A percentile compares a stretch with the other conserved stretches of the same genome.
These are phyloP conservation scores for Zoanthus solanderi DNA, from an alignment of 92 coral and sea anemone genomes.

Conservation along the genomic window DNA sequence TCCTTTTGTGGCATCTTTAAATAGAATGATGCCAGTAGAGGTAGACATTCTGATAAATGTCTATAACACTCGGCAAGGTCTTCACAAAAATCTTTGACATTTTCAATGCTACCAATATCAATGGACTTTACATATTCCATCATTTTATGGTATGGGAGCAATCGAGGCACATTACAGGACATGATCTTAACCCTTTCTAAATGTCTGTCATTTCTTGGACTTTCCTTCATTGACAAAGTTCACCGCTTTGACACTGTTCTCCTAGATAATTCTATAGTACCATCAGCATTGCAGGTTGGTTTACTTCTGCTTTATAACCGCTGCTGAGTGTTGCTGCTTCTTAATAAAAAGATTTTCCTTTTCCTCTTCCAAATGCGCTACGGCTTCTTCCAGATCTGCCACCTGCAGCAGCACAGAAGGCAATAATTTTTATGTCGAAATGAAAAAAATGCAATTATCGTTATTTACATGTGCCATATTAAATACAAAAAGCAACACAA, in stretches of 20 bases:
- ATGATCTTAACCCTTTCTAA: constrained; percentile 70
- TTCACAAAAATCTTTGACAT: constrained; percentile 76
- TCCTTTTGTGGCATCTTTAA: constrained; percentile 59
- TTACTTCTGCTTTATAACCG: constrained; percentile 55
- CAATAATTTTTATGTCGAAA: constrained; percentile 16
- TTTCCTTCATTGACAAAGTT: constrained; percentile 59
- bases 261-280: constrained; percentile 51
- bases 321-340: constrained; percentile 64
- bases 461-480: constrained; percentile 18
- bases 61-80: constrained; percentile 70
- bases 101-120: constrained; percentile 71
- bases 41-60: constrained; percentile 48
- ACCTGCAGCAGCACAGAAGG: constrained; percentile 51
- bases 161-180: constrained; percentile 79
- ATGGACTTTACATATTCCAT: constrained; percentile 75
- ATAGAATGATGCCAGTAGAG: constrained; percentile 71
- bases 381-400: constrained; percentile 44
- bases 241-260: constrained; percentile 76
- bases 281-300: constrained; percentile 68
- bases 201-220: constrained; percentile 43
- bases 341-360: constrained; percentile 52
- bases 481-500: constrained; percentile 3
- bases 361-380: constrained; percentile 47
- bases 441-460: constrained; percentile 31
- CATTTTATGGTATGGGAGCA: constrained; percentile 78